phyloP scores from a whole-genome alignment of 2,797 vertebrate species.

The Phaenicophaeus curvirostris region DNA sequence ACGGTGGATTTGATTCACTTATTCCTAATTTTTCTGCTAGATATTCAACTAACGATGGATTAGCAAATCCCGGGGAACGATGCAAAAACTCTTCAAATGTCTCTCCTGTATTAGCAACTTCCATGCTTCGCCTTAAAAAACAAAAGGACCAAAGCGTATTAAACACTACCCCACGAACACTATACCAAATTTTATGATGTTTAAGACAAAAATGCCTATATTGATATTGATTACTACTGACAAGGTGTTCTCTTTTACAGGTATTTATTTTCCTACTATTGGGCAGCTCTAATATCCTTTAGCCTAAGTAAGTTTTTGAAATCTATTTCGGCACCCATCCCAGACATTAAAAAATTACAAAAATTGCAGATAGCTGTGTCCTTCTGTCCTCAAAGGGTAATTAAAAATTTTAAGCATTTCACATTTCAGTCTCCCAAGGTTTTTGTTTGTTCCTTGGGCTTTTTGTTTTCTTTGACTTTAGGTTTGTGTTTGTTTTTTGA shows the following conservation, averaged over 20 bases:
- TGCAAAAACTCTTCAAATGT: constrained; percentile 88
- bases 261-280: not conserved
- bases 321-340: not conserved
- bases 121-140: constrained; percentile 81
- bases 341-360: not conserved
- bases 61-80: constrained; percentile 89
- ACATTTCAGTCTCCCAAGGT: not conserved
- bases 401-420: not conserved
- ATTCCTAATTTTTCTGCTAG: constrained; percentile 90
- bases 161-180: not conserved
- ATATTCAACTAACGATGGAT: constrained; percentile 92
- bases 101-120: constrained; percentile 81
- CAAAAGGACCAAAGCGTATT: not conserved
- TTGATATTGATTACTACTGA: not conserved
- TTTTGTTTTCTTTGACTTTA: too few relatives aligned
- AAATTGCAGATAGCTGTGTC: rapidly evolving
- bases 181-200: rapidly evolving
- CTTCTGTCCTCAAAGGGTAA: not conserved
- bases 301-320: not conserved
- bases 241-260: not conserved
- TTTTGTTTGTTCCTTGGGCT: not conserved
- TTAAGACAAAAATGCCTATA: not conserved
- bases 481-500: not conserved
- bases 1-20: constrained; percentile 89
- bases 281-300: not conserved